Percentiles rank a stretch among this genome's conserved stretches.
phyloP scores from a whole-genome alignment of 2,888 invertebrate genomes.

The Argyresthia albistria region DNA sequence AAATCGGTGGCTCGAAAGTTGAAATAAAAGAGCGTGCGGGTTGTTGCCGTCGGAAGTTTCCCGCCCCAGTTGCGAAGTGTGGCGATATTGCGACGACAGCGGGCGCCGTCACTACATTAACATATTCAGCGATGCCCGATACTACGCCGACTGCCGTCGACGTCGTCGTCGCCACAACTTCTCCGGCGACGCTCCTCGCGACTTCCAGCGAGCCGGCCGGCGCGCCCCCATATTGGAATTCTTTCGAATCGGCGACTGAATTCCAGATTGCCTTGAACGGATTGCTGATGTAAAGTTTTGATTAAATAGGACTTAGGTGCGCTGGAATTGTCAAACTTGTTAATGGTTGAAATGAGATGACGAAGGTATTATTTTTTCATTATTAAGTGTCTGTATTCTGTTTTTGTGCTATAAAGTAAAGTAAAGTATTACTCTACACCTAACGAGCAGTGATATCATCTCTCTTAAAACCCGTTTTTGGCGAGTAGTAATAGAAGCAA shows the following conservation, averaged over 20 bases:
- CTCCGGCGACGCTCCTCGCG: conserved; percentile 22
- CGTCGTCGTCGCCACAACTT: background rate
- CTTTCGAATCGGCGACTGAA: conserved; percentile 55
- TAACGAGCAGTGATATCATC: background rate
- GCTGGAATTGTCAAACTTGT: no score
- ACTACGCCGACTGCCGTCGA: conserved; percentile 3
- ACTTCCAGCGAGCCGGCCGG: conserved; percentile 22
- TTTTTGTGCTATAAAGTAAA: no score
- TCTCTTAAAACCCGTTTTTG: background rate
- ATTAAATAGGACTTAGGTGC: no score
- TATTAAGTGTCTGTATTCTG: no score
- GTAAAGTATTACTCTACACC: no score
- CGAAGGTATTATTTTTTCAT: no score
- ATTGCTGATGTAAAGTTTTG: background rate
- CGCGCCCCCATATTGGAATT: conserved; percentile 53
- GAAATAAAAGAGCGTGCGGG: conserved; percentile 33
- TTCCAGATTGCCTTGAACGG: background rate
- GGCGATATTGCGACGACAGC: conserved; percentile 44
- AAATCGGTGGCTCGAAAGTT: conserved; percentile 14
- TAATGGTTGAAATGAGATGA: no score
- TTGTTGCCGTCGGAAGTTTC: conserved; percentile 18
- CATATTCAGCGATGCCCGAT: conserved; percentile 51
- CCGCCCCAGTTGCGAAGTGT: conserved; percentile 37
- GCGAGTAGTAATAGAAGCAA: no score
- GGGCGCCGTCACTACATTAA: conserved; percentile 35